Conservation (phyloP, 2,113 vertebrate species). For the Corythoichthys haematopterus region DNA sequence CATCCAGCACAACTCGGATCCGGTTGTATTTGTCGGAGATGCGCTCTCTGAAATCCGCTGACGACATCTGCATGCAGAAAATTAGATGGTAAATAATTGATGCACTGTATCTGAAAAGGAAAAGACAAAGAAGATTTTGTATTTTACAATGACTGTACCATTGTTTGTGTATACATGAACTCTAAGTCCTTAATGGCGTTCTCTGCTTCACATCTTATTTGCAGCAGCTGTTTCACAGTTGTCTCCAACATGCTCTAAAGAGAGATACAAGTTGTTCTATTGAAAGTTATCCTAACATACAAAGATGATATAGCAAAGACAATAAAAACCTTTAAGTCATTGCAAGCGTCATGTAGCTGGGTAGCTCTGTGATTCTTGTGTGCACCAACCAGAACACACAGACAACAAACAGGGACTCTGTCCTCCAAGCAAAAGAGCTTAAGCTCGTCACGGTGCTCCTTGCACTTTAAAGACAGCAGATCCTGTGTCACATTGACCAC, state of each 20-base stretch:
- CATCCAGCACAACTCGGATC: constrained; percentile 62
- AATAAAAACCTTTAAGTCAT: constrained; percentile 60
- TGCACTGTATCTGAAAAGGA: too few relatives aligned
- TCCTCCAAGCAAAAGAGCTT: constrained; percentile 71
- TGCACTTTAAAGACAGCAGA: constrained; percentile 67
- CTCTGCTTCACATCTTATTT: constrained; percentile 59
- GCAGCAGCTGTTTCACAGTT: constrained; percentile 51
- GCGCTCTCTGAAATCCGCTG: constrained; percentile 54
- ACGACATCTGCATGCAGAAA: constrained; percentile 38
- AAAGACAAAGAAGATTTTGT: background rate
- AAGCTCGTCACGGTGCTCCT: constrained; percentile 67
- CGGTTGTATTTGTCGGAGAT: constrained; percentile 68
- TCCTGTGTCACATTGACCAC: constrained; percentile 64
- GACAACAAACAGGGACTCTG: constrained; percentile 60
- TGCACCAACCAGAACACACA: constrained; percentile 63
- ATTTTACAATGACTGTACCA: constrained; percentile 40
- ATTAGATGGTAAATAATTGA: too few relatives aligned
- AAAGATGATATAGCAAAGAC: background rate
- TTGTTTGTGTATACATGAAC: constrained; percentile 57
- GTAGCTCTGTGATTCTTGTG: constrained; percentile 65
- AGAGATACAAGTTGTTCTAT: constrained; percentile 19
- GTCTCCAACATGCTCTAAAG: constrained; percentile 54
- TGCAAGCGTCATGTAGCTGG: constrained; percentile 60
- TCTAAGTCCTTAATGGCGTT: constrained; percentile 59
- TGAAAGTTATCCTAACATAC: constrained; percentile 3